phyloP scores from a whole-genome alignment of 1,140 invertebrate genomes.

The Aphidius ervi region DNA sequence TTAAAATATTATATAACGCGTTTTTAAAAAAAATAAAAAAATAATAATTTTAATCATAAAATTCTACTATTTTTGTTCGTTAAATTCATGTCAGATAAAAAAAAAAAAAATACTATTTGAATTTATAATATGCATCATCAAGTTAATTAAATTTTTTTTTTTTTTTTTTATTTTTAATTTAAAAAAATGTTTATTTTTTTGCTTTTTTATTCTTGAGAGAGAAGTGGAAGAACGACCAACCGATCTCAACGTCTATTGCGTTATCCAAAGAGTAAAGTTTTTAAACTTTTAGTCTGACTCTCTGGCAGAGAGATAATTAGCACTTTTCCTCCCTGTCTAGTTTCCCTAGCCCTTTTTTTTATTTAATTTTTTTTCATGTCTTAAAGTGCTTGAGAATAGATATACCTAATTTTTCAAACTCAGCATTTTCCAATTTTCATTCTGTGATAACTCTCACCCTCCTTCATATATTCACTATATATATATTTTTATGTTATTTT shows the following conservation, averaged over 20 bases:
- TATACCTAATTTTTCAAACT: slow-evolving; percentile 3
- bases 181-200: too few relatives aligned
- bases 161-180: too few relatives aligned
- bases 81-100: too few relatives aligned
- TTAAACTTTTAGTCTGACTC: slow-evolving; percentile 32
- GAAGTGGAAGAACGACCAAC: slow-evolving; percentile 33
- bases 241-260: slow-evolving; percentile 34
- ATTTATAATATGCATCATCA: not conserved
- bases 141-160: slow-evolving; percentile 2
- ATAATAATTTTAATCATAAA: too few relatives aligned
- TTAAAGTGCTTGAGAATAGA: not conserved
- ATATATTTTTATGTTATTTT: not conserved
- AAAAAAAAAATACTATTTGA: not conserved
- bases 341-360: not conserved
- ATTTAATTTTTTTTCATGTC: not conserved
- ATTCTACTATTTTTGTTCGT: too few relatives aligned
- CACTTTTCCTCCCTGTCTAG: slow-evolving; percentile 18
- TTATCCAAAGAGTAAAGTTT: slow-evolving; percentile 23
- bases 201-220: not conserved
- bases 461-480: not conserved
- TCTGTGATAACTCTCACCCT: not conserved
- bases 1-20: not conserved
- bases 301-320: slow-evolving; percentile 30
- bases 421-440: slow-evolving; percentile 12
- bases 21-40: too few relatives aligned